phyloP scores from a whole-genome alignment of 2,888 invertebrate species.

The Dryomyza anilis region DNA sequence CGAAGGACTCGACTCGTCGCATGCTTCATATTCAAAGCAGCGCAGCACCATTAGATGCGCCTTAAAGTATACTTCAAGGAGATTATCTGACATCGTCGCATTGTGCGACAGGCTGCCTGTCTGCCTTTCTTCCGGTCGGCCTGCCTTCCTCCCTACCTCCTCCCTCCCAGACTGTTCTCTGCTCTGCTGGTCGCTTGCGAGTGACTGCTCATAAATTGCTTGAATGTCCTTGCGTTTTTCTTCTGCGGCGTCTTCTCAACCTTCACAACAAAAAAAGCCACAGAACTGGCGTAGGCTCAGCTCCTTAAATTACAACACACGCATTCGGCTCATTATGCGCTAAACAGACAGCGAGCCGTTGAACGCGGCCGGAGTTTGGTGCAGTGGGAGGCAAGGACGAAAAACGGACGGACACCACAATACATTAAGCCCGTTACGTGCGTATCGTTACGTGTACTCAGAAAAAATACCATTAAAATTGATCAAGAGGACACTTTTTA shows the following conservation, averaged over 20 bases:
- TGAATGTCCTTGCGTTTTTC: constrained; percentile 10
- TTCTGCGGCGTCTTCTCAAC: neutral
- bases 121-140: neutral
- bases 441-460: constrained; percentile 22
- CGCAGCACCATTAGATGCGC: constrained; percentile 58
- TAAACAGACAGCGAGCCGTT: neutral
- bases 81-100: constrained; percentile 53
- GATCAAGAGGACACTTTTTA: no score
- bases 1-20: constrained; percentile 35
- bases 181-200: constrained; percentile 2
- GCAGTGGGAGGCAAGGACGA: neutral
- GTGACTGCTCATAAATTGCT: constrained; percentile 26
- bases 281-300: neutral
- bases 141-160: neutral
- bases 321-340: constrained; percentile 39
- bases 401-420: neutral
- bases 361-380: neutral
- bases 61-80: constrained; percentile 58
- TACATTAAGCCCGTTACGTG: constrained; percentile 18
- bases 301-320: constrained; percentile 39
- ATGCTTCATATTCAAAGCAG: constrained; percentile 41
- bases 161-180: neutral
- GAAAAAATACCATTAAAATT: no score
- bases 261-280: neutral
- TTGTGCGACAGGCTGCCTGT: constrained; percentile 19